These are phyloP conservation scores for Lasioglossum pauxillum DNA, from an alignment of 2,888 invertebrate species.

Conservation along the genomic window DNA sequence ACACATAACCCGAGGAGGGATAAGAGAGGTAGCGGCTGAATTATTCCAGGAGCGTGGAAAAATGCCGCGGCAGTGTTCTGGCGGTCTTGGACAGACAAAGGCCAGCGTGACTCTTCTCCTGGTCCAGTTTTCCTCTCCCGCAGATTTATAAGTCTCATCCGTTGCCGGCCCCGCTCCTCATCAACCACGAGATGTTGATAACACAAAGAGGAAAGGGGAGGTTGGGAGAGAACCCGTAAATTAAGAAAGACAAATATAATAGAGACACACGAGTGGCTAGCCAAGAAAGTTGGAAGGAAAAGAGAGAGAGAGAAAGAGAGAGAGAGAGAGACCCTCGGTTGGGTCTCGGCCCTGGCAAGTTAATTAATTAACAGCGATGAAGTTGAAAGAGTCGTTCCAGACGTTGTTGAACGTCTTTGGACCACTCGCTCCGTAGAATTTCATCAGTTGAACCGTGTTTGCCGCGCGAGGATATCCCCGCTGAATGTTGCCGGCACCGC, in stretches of 20 bases:
- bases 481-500: background rate
- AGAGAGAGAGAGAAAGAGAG: too few relatives aligned
- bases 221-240: background rate
- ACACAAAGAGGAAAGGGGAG: background rate
- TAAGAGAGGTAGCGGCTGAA: background rate
- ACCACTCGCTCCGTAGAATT: background rate
- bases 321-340: background rate
- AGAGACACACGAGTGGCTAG: constrained; percentile 6
- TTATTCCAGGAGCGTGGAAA: background rate
- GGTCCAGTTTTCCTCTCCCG: background rate
- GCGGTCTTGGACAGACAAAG: background rate
- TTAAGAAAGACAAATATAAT: constrained; percentile 51
- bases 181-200: constrained; percentile 19
- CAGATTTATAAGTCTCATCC: constrained; percentile 6
- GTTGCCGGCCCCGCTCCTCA: background rate
- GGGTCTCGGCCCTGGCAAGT: background rate
- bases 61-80: background rate
- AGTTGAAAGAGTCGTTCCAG: constrained; percentile 30
- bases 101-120: background rate
- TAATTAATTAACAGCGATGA: constrained; percentile 49
- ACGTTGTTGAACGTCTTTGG: constrained; percentile 24
- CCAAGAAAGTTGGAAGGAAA: background rate
- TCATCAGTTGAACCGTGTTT: constrained; percentile 19
- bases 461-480: background rate
- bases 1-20: background rate